These are phyloP conservation scores for Delphinapterus leucas DNA, from an alignment of 2,113 vertebrate genomes.

Conservation along the genomic window DNA sequence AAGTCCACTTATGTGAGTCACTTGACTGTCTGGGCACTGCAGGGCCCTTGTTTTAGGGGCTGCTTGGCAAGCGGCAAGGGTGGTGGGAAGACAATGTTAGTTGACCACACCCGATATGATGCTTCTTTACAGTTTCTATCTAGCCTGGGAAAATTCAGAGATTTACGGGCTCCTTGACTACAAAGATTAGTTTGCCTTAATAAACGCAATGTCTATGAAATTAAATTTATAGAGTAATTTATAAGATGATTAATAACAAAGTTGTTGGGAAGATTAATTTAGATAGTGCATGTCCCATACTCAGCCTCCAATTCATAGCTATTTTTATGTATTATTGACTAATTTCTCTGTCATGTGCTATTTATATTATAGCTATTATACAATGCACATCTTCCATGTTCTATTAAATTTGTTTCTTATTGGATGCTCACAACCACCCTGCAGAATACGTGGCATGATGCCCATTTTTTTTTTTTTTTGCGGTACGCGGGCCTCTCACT, in stretches of 20 bases:
- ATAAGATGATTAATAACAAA: neutral
- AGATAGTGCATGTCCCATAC: neutral
- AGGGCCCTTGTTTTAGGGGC: neutral
- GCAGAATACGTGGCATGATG: neutral
- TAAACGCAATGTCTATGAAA: neutral
- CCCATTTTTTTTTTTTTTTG: no score
- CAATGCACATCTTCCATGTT: neutral
- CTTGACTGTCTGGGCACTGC: neutral
- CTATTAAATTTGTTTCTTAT: neutral
- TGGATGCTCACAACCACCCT: neutral
- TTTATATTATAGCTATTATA: neutral
- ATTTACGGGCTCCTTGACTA: neutral
- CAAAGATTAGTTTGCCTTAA: neutral
- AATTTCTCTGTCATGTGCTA: neutral
- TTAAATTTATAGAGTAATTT: neutral
- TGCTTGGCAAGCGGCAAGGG: neutral
- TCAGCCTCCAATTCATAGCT: neutral
- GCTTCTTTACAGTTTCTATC: neutral
- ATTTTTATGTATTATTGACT: neutral
- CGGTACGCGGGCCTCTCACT: no score
- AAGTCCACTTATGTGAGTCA: no score
- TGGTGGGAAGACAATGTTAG: accelerated
- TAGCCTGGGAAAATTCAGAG: neutral
- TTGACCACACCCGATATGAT: accelerated
- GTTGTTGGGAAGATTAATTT: neutral